Base-by-base conservation (phyloP, 1,140 invertebrate species). In the Conus ventricosus region DNA sequence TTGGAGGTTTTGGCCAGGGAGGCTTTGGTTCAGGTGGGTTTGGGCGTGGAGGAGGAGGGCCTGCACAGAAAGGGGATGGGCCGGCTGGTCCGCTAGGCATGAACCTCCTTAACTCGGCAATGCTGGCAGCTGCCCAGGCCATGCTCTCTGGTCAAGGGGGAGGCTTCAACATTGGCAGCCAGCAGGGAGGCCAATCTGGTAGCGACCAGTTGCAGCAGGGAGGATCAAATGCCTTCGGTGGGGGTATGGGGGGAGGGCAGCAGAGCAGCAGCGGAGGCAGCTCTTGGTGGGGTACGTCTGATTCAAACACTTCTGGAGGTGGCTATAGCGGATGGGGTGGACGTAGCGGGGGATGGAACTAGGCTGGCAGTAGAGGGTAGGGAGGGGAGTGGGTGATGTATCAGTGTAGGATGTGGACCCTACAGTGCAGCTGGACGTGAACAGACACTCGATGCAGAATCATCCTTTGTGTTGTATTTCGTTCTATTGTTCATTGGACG, bases 81-180 rank as follows among this genome's bases (percentile, higher is more conserved):
- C 76, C 85, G 20, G 81, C 90, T 15, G 91, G 90, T 75, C 92
- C 93, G 87, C 88, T 94, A 60, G 92, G 92, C 75, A 92, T 94
- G 91, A 93, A 92, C 84, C 88, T 93, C 17, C 67, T 94, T 10
- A 94, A 93, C 75, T 92, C 93, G 51, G 94, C 93, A n/a, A 93
- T 94, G 93, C 89, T 94, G 60, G 94, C 94, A 23, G 94, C 94
- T 76, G 94, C 94, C 15, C 93, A 94, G 84, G 93, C 93, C 55
- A 93, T 94, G 92, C 88, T 94, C 6, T 91, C 90, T 89, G 92
- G 93, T 23, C 93, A 93, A 54, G 92, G 92, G 20, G 85, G 88
- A 39, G 93, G 94, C 91, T 93, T 92, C 6, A 91, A 92, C 57
- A 90, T 92, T 8, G 92, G 92, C 15, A 90, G 84, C 7, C 92